Evolutionary conservation across 2,113 vertebrate genomes (phyloP), one percentile per base, ranked within the genome.

Genomic region (Silurus glanis): DNA sequence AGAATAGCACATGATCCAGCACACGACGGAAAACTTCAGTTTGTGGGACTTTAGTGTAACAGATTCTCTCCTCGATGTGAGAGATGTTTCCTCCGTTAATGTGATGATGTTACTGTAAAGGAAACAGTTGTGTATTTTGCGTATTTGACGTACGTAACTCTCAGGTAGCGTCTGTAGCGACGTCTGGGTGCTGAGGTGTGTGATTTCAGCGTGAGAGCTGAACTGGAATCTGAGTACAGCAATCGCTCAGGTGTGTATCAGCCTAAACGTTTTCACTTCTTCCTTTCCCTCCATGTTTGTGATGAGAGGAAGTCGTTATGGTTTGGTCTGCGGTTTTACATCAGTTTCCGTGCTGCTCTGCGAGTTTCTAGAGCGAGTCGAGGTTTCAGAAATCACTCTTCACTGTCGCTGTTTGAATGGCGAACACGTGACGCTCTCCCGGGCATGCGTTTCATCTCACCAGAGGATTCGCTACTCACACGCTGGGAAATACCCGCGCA

Each of bases 301-400:
- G 56, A 80, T 45, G 78, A 80, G 10, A 80, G 78, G 78, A 80
- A 80, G 53, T 61, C 28, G 28, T 80, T 80, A 80, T 0, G 16
- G 28, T 80, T 80, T 21, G 45, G 25, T 21, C 9, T 80, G 78
- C 2, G 76, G 78, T 61, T 80, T 45, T 10, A 28, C 56, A 59
- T 61, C 78, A 49, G 78, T 80, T 80, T 80, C 78, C 56, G 55
- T 45, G 21, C 55, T 80, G 28, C 25, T 58, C 0, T 79, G 19
- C 5, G 7, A 37, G 76, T 55, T 80, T 79, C 53, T 79, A 61
- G 17, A 37, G 8, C 53, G 23, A 45, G 25, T 80, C 1, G 25
- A 59, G 17, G 28, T 59, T 80, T 80, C n/a, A 45, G 56, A 80
- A 80, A 59, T 45, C 10, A 25, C 8, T 37, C 17, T 19, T 45